phyloP scores from a whole-genome alignment of 2,888 invertebrate genomes.

The Mantis religiosa region DNA sequence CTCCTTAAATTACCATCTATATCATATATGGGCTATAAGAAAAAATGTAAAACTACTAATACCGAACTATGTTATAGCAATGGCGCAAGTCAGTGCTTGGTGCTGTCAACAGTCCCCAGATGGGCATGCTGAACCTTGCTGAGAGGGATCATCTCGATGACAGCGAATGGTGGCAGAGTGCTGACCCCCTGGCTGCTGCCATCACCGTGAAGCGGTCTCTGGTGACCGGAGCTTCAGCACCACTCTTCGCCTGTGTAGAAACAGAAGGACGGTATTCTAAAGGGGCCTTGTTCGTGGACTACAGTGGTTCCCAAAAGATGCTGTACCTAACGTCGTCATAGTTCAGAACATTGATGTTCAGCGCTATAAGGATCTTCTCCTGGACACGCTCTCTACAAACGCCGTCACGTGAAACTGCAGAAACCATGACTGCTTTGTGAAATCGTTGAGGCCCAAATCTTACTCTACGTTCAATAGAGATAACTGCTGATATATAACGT shows the following conservation, averaged over 20 bases:
- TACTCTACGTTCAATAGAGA: too few relatives aligned
- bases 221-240: constrained; percentile 22
- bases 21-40: too few relatives aligned
- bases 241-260: constrained; percentile 31
- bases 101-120: not conserved
- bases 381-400: not conserved
- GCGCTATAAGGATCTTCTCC: constrained; percentile 26
- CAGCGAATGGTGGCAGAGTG: constrained; percentile 33
- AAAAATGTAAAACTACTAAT: too few relatives aligned
- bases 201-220: constrained; percentile 36
- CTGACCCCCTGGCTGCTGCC: constrained; percentile 37
- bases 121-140: constrained; percentile 27
- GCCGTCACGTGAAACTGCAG: too few relatives aligned
- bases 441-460: too few relatives aligned
- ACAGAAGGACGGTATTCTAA: constrained; percentile 24
- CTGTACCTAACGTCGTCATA: constrained; percentile 27
- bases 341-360: constrained; percentile 25
- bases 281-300: constrained; percentile 32
- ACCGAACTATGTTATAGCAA: constrained; percentile 13
- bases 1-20: too few relatives aligned
- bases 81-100: constrained; percentile 31
- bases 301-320: constrained; percentile 13
- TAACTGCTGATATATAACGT: too few relatives aligned
- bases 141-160: constrained; percentile 15
- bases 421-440: too few relatives aligned